Conservation (phyloP, 2,888 invertebrate genomes). For the Crossocerus cetratus region DNA sequence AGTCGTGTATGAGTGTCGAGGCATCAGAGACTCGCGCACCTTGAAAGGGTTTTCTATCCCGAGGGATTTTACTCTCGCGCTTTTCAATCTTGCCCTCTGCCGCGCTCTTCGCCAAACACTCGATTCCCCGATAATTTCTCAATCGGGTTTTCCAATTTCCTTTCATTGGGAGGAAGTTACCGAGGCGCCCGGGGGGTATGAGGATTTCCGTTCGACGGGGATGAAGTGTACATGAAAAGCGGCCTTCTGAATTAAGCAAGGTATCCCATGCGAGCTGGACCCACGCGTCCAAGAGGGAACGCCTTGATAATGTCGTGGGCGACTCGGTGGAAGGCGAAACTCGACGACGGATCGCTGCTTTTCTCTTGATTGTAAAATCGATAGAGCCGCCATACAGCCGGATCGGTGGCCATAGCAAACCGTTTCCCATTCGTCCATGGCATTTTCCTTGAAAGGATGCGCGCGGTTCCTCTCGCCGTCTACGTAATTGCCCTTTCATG, state of each 20-base stretch:
- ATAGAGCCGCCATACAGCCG: conserved; percentile 15
- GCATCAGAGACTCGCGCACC: too few species aligned
- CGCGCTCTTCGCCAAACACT: too few species aligned
- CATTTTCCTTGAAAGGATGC: conserved; percentile 18
- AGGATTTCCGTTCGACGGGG: too few species aligned
- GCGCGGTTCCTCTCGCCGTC: conserved; percentile 9
- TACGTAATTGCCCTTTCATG: conserved; percentile 32
- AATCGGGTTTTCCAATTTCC: too few species aligned
- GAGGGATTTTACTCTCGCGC: too few species aligned
- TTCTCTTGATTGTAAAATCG: conserved; percentile 53
- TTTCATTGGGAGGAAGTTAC: too few species aligned
- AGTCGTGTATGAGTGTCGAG: too few species aligned
- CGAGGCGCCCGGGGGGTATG: too few species aligned
- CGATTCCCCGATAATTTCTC: too few species aligned
- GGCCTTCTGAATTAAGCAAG: conserved; percentile 7
- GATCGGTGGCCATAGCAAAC: conserved; percentile 14
- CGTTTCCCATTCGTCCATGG: conserved; percentile 31
- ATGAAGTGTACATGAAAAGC: not conserved
- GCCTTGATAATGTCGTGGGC: conserved; percentile 37
- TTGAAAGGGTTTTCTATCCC: too few species aligned
- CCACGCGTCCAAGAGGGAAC: conserved; percentile 21
- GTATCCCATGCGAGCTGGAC: conserved; percentile 18
- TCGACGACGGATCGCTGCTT: conserved; percentile 32
- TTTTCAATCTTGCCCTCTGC: too few species aligned
- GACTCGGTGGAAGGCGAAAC: conserved; percentile 22